Percentiles rank a stretch among this genome's conserved stretches.
These are phyloP conservation scores for Solea senegalensis DNA, from an alignment of 2,113 vertebrate species.

Conservation along the genomic window DNA sequence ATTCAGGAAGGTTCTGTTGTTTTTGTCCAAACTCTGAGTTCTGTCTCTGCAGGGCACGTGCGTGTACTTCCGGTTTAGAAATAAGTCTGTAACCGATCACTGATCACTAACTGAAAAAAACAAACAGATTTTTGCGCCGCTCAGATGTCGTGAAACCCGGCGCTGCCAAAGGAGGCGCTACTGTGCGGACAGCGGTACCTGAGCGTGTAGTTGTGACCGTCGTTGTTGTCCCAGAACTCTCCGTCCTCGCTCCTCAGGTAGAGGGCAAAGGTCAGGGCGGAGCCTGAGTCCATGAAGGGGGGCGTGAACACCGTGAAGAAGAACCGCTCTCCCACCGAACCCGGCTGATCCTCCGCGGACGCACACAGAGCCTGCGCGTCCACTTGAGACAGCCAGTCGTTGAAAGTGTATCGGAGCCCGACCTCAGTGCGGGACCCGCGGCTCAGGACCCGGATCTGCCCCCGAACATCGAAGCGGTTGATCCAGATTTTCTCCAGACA, in stretches of 20 bases:
- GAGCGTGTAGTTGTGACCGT: constrained; percentile 86
- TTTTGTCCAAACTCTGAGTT: no score
- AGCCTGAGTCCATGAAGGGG: constrained; percentile 71
- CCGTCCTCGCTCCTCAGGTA: constrained; percentile 80
- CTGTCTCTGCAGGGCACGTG: no score
- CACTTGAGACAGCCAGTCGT: constrained; percentile 87
- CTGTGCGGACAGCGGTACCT: constrained; percentile 33
- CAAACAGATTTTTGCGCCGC: neutral
- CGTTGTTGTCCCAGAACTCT: constrained; percentile 93
- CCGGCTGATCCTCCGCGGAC: constrained; percentile 7
- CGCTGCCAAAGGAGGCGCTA: constrained; percentile 7
- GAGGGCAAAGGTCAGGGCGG: constrained; percentile 86
- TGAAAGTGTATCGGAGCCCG: constrained; percentile 89
- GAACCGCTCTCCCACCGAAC: constrained; percentile 72
- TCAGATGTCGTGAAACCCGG: constrained; percentile 56
- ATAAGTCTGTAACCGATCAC: no score
- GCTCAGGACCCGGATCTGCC: constrained; percentile 68
- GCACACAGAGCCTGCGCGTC: constrained; percentile 79
- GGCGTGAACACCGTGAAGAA: constrained; percentile 84
- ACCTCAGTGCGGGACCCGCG: constrained; percentile 71
- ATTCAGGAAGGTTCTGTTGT: no score
- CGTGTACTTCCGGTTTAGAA: no score
- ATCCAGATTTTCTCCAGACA: constrained; percentile 80
- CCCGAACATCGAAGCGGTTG: constrained; percentile 77
- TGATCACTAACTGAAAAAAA: no score